Evolutionary conservation across 2,888 invertebrate genomes (phyloP), one percentile per base, ranked within the genome.

Genomic region (Orthosia gothica): DNA sequence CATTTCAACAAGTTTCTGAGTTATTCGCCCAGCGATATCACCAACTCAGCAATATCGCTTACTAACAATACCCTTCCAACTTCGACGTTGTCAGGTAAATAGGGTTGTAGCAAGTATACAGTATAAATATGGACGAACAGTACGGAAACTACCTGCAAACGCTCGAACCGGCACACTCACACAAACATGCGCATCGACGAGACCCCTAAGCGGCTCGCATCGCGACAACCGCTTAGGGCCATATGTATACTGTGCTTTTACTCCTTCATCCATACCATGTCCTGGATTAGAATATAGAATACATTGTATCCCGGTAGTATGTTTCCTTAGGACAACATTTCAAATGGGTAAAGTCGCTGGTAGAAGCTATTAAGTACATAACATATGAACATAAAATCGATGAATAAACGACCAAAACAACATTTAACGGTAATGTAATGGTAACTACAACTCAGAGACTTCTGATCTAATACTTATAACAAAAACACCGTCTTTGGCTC

Each of bases 361-460:
- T 3, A 3, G 4, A 3, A 3, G 4, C 4, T 4, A 26, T 26
- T 4, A 26, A 26, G 4, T 26, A 26, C 26, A 26, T 26, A 26
- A 26, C 4, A 26, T 58, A 70, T 40, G 26, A 5, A 63, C 66
- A 70, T 67, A 59, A 55, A 82, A 68, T 54, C 52, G 13, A n/a
- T 62, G 47, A 59, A 40, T 63, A 57, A 57, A 70, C 63, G 13
- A 50, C 50, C n/a, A 49, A 67, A 70, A 65, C 68, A 67, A 71
- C 67, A 65, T 70, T 63, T 55, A 64, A 77, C 52, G 47, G 26
- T 70, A 70, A 70, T 74, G 57, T 74, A 52, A 77, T 66, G 32
- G n/a, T 32, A 63, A 64, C 52, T 69, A n/a, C 23, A 57, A 50
- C 59, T 64, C 26, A 57, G 18, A 70, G 23, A 67, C 50, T 67